Base-by-base conservation (phyloP, 2,113 vertebrate genomes). In the Triplophysa tibetana region DNA sequence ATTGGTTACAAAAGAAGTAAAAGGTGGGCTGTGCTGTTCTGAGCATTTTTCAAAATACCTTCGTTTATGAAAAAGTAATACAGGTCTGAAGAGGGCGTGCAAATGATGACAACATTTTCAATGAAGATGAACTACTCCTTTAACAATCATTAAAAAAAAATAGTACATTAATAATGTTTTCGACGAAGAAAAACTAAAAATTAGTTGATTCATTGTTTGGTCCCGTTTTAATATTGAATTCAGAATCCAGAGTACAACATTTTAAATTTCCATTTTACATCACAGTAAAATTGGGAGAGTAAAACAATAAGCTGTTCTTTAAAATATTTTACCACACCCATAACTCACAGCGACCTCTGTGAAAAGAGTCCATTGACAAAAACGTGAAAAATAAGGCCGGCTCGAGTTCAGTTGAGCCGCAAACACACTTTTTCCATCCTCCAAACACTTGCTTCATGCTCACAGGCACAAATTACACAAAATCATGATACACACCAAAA, bases 201-300 rank as follows among this genome's bases (percentile, higher is more conserved):
- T n/a, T 1, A 21, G 8, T 58, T 1, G 10, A 14, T 23, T 19
- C 23, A 26, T 75, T 21, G 70, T 81, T 87, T 87, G 86, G 72
- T 89, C 84, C 72, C 84, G 56, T 90, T 88, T 91, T 80, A 70
- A 54, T 75, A 33, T 77, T 81, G 16, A 77, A 38, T 38, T 38
- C 33, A 38, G 80, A 82, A 76, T 87, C 60, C 82, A 45, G 23
- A 61, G 19, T 10, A 77, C 41, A 83, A 70, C 41, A 77, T 76
- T 83, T 82, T 56, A 33, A 81, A 75, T 38, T 38, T 38, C 33
- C 33, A 24, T 48, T 33, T 2, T 58, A 72, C 9, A 56, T 89
- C 86, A 90, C 89, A 91, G 90, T 90, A 54, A 38, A 61, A 54
- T 1, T 88, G 77, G 86, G 86, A 84, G 62, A 75, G 45, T 75